These are phyloP conservation scores for Rhagoletis zephyria DNA, from an alignment of 1,140 invertebrate genomes.

Conservation along the genomic window DNA sequence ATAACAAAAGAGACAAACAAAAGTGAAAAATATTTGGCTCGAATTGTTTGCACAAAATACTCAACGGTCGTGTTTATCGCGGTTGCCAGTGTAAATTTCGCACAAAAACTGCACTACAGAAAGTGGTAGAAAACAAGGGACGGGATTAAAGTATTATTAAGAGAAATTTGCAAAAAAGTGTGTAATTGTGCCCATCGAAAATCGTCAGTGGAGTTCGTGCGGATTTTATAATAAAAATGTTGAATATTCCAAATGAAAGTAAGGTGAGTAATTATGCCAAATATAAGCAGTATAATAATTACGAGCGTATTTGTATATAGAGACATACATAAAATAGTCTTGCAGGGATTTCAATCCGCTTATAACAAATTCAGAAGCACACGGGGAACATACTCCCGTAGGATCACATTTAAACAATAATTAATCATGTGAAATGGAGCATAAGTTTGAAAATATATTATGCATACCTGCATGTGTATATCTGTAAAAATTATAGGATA, in stretches of 20 bases:
- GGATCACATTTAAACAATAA: no score
- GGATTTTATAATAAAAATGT: constrained; percentile 61
- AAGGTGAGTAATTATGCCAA: constrained; percentile 62
- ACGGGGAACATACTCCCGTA: no score
- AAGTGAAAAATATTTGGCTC: not conserved
- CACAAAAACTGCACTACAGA: not conserved
- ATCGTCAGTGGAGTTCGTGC: not conserved
- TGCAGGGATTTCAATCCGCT: no score
- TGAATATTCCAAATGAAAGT: constrained; percentile 70
- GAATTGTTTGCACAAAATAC: not conserved
- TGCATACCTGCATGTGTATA: no score
- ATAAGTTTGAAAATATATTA: no score
- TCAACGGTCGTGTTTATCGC: not conserved
- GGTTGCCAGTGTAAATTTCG: not conserved
- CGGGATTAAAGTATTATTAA: not conserved
- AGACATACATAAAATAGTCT: no score
- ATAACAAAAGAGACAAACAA: not conserved
- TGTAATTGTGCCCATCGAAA: not conserved
- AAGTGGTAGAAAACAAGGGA: not conserved
- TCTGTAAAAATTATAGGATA: no score
- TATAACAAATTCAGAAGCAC: no score
- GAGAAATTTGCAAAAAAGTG: not conserved
- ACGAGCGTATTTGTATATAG: no score
- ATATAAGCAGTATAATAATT: no score
- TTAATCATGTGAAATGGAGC: no score